Evolutionary conservation across 2,797 vertebrate genomes (phyloP).

Genomic region (Pachyuromys duprasi): DNA sequence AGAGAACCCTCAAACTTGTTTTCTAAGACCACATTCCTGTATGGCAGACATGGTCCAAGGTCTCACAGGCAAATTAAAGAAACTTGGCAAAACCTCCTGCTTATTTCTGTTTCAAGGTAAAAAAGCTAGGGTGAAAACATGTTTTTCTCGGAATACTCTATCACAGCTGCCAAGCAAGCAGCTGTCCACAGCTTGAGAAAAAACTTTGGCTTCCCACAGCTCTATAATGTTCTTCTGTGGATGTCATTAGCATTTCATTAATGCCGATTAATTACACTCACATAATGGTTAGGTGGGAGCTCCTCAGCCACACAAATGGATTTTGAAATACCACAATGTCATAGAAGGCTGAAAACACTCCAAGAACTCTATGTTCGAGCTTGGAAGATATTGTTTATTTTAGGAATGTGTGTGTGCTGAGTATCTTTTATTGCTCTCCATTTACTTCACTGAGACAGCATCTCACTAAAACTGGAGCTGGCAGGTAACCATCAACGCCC

Average conservation of each 20-base stretch:
- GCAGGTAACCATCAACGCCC: background rate
- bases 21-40: too few species aligned
- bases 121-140: too few species aligned
- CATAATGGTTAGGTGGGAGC: background rate
- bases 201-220: background rate
- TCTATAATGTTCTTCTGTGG: background rate
- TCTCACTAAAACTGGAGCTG: background rate
- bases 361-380: background rate
- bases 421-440: background rate
- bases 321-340: background rate
- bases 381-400: background rate
- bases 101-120: too few species aligned
- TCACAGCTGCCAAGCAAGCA: too few species aligned
- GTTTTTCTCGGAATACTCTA: too few species aligned
- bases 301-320: background rate
- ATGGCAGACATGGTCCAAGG: too few species aligned
- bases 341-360: background rate
- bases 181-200: too few species aligned
- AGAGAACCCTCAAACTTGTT: too few species aligned
- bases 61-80: too few species aligned
- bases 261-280: background rate
- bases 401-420: background rate
- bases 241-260: background rate
- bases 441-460: background rate
- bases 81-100: too few species aligned